These are phyloP conservation scores for Entomyzon cyanotis DNA, from an alignment of 2,113 vertebrate genomes.

Conservation along the genomic window DNA sequence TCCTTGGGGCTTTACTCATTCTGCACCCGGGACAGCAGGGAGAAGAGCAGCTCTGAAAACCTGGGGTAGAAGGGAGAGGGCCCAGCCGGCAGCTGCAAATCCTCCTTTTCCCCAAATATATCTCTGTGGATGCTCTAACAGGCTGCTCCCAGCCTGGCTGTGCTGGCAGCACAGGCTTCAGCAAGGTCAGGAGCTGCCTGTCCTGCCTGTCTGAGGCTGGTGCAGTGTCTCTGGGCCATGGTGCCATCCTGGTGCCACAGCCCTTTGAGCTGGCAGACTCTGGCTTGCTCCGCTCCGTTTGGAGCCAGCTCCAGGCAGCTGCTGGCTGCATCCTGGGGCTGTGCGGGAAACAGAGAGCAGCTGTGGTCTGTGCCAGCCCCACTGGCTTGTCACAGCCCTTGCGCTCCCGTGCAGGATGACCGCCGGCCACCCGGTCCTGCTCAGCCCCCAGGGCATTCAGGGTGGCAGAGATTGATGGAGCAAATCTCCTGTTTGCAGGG, in stretches of 20 bases:
- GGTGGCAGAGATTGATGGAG: neutral
- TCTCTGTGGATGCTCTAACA: neutral
- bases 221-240: neutral
- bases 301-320: neutral
- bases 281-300: neutral
- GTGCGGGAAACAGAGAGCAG: neutral
- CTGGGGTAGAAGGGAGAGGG: neutral
- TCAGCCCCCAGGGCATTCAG: rapidly evolving
- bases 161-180: neutral
- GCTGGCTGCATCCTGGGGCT: neutral
- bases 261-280: neutral
- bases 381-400: rapidly evolving
- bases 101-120: neutral
- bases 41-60: neutral
- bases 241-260: neutral
- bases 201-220: rapidly evolving
- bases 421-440: rapidly evolving
- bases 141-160: neutral
- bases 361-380: neutral
- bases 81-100: neutral
- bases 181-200: neutral
- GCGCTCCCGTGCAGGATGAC: rapidly evolving
- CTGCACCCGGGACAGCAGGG: neutral
- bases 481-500: rapidly evolving
- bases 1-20: rapidly evolving